These are phyloP conservation scores for Drosophila varians DNA, from an alignment of 1,140 invertebrate species.

Conservation along the genomic window DNA sequence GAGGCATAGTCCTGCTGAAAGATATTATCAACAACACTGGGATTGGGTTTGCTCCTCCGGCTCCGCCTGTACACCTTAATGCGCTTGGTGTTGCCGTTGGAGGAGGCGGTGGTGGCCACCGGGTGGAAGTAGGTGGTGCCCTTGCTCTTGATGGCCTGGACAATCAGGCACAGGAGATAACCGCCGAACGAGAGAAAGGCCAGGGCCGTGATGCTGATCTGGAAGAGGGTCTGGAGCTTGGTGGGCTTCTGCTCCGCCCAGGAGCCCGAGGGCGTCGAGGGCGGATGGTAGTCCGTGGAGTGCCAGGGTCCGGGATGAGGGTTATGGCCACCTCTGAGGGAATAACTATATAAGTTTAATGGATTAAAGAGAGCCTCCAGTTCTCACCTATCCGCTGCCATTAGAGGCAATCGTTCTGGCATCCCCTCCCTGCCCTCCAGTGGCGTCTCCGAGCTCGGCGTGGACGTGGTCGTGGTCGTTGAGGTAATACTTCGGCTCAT, in stretches of 20 bases:
- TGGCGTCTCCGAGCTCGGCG: background rate
- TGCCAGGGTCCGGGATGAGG: conserved; percentile 14
- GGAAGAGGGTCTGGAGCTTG: conserved; percentile 88
- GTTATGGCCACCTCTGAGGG: conserved; percentile 25
- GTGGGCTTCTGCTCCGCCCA: conserved; percentile 84
- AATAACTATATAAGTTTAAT: background rate
- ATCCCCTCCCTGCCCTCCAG: background rate
- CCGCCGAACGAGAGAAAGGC: conserved; percentile 92
- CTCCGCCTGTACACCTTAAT: conserved; percentile 77
- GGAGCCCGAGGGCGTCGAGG: conserved; percentile 35
- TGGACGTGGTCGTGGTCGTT: background rate
- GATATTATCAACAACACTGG: background rate
- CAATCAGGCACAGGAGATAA: conserved; percentile 89
- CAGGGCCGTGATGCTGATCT: conserved; percentile 88
- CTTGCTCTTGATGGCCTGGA: conserved; percentile 87
- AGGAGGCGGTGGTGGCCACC: conserved; percentile 74
- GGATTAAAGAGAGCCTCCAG: background rate
- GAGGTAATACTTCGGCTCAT: background rate
- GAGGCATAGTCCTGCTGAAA: conserved; percentile 51
- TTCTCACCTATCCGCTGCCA: conserved; percentile 57
- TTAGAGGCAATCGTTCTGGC: conserved; percentile 61
- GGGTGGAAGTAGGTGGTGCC: conserved; percentile 79
- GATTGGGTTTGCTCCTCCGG: background rate
- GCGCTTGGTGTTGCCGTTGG: conserved; percentile 61
- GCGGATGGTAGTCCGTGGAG: conserved; percentile 10